These are phyloP conservation scores for Thecocarcelia acutangulata DNA, from an alignment of 2,888 invertebrate species.

Conservation along the genomic window DNA sequence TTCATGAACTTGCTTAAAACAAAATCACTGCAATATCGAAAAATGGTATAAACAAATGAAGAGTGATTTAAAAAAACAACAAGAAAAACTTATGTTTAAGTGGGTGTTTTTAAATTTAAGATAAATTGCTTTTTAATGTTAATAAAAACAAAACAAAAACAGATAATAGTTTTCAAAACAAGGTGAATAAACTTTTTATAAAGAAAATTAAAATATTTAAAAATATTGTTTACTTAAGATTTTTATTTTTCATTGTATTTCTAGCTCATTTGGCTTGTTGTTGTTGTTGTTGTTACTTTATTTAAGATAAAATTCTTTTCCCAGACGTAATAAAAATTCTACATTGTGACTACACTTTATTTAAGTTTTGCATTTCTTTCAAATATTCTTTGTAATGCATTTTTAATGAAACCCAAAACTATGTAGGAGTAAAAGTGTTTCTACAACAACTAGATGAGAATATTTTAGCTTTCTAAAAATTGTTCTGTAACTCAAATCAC, in stretches of 20 bases:
- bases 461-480: slow-evolving; percentile 23
- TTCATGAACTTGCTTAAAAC: too few relatives aligned
- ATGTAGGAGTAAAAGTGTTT: slow-evolving; percentile 9
- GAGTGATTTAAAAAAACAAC: not conserved
- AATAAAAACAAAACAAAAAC: not conserved
- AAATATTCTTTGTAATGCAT: slow-evolving; percentile 27
- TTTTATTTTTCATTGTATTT: not conserved
- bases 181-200: slow-evolving; percentile 22
- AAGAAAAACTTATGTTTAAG: slow-evolving; percentile 38
- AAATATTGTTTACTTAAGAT: not conserved
- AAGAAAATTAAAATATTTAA: not conserved
- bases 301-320: not conserved
- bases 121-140: slow-evolving; percentile 50
- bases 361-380: not conserved
- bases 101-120: slow-evolving; percentile 49
- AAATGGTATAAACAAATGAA: slow-evolving; percentile 11
- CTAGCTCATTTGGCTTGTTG: not conserved
- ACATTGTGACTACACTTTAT: too few relatives aligned
- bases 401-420: slow-evolving; percentile 20
- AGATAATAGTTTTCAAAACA: not conserved
- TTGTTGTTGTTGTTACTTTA: not conserved
- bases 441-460: not conserved
- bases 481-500: slow-evolving; percentile 20
- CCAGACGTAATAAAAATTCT: too few relatives aligned
- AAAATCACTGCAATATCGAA: too few relatives aligned